Conservation (phyloP, 2,113 vertebrate genomes). For the Pteronura brasiliensis region DNA sequence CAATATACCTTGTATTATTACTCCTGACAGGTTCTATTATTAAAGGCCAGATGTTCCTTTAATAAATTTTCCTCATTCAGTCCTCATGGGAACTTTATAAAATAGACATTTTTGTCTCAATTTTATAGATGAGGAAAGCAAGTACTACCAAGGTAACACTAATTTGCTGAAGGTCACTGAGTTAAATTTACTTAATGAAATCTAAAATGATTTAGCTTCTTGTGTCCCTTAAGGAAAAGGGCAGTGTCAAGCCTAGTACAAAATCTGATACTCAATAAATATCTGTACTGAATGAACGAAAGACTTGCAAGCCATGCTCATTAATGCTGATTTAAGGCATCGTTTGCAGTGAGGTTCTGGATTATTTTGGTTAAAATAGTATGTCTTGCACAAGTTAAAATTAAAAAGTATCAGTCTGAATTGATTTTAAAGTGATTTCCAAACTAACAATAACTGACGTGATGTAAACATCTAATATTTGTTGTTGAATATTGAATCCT, state of each 20-base stretch:
- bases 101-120: conserved; percentile 25
- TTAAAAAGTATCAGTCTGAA: background rate
- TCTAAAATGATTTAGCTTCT: background rate
- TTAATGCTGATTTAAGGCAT: background rate
- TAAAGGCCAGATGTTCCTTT: background rate
- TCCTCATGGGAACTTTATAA: conserved; percentile 6
- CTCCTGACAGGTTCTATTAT: background rate
- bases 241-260: background rate
- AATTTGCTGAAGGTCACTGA: background rate
- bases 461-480: background rate
- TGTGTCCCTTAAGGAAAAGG: background rate
- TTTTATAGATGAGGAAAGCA: conserved; percentile 27
- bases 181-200: background rate
- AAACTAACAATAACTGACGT: background rate
- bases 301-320: background rate
- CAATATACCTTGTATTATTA: background rate
- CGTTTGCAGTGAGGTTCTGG: background rate
- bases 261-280: background rate
- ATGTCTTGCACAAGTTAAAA: background rate
- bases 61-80: background rate
- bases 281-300: background rate
- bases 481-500: background rate
- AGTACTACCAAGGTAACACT: background rate
- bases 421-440: background rate
- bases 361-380: conserved; percentile 3